These are phyloP conservation scores for Tetrapedia diversipes DNA, from an alignment of 2,888 invertebrate genomes.

Conservation along the genomic window DNA sequence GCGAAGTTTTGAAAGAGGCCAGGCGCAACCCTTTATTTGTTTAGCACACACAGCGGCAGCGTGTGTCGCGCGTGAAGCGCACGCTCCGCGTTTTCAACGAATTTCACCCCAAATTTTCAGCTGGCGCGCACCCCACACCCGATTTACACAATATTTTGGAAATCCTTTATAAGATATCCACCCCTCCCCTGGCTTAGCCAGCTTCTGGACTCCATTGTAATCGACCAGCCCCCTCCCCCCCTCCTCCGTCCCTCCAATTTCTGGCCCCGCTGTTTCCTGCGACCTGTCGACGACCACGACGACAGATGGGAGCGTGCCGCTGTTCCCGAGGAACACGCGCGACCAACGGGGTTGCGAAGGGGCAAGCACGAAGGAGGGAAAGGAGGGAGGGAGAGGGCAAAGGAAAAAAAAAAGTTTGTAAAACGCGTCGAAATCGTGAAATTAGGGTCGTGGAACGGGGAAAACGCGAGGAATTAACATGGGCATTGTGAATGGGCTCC, in stretches of 20 bases:
- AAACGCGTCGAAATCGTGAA: constrained; percentile 76
- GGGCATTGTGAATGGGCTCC: constrained; percentile 56
- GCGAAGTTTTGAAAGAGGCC: constrained; percentile 47
- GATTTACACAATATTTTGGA: constrained; percentile 84
- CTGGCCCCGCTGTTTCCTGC: no score
- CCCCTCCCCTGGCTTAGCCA: constrained; percentile 68
- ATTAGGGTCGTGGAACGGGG: constrained; percentile 77
- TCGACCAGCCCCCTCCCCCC: constrained; percentile 54
- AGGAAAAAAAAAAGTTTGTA: constrained; percentile 72
- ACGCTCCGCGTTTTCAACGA: constrained; percentile 70
- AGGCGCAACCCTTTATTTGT: constrained; percentile 82
- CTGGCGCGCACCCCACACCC: constrained; percentile 70
- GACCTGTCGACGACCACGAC: constrained; percentile 65
- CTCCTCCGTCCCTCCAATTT: constrained; percentile 46
- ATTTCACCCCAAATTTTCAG: constrained; percentile 81
- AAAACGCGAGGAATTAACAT: constrained; percentile 66
- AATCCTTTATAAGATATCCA: constrained; percentile 79
- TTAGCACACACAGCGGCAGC: constrained; percentile 71
- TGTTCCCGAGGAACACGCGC: constrained; percentile 36
- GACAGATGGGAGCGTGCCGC: constrained; percentile 75
- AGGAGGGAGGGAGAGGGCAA: background rate
- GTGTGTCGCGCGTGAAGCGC: constrained; percentile 61
- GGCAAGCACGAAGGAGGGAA: background rate
- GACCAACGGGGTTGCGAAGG: constrained; percentile 9
- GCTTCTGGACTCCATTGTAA: no score